Evolutionary conservation across 2,113 vertebrate genomes (phyloP).

Genomic region (Prionailurus bengalensis): DNA sequence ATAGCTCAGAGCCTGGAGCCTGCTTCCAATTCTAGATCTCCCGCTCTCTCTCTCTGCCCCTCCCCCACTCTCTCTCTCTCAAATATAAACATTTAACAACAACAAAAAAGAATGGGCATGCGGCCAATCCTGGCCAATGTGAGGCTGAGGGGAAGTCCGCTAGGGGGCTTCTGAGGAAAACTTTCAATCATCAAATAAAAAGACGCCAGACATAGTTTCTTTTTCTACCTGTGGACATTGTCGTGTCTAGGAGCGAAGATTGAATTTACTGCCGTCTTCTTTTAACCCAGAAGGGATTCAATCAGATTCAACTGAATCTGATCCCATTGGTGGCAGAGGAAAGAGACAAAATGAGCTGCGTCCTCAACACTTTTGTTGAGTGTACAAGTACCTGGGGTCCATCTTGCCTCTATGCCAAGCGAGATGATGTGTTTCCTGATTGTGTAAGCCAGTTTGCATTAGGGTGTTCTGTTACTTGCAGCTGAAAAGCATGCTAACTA

Average conservation of each 20-base stretch:
- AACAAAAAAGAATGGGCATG: neutral
- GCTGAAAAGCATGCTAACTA: neutral
- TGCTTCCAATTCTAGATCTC: too few species aligned
- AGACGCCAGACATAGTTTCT: neutral
- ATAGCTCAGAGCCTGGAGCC: too few species aligned
- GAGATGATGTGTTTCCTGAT: neutral
- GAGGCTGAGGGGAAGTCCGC: neutral
- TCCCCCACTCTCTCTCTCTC: too few species aligned
- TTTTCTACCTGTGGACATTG: neutral
- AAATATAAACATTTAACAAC: too few species aligned
- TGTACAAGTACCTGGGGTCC: neutral
- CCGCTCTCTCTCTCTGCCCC: too few species aligned
- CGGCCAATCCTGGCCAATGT: neutral
- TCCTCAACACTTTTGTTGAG: neutral
- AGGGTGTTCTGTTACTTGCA: neutral
- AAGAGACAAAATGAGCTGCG: neutral
- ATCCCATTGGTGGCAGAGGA: neutral
- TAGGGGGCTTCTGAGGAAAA: neutral
- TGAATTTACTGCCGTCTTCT: neutral
- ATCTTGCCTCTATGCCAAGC: neutral
- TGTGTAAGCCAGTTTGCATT: neutral
- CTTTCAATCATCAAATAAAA: neutral
- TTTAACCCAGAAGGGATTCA: neutral
- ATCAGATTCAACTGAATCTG: neutral
- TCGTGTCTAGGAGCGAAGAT: neutral